Evolutionary conservation across 2,888 invertebrate genomes (phyloP).

Genomic region (Tipula lateralis): DNA sequence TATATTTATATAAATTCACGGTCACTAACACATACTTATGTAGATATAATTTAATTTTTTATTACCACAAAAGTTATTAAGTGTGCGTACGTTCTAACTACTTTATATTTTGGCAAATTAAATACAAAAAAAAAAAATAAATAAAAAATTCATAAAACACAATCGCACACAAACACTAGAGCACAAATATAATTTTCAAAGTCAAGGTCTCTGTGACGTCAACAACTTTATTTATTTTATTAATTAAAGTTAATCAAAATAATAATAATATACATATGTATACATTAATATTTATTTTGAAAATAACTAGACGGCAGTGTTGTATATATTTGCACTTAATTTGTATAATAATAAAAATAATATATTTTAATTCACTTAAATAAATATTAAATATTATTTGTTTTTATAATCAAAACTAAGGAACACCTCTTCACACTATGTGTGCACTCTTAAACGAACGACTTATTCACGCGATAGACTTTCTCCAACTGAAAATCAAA

Average conservation of each 20-base stretch:
- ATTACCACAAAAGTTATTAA: neutral
- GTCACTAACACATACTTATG: neutral
- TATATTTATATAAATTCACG: neutral
- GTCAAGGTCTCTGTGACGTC: conserved; percentile 27
- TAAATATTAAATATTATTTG: neutral
- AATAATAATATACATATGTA: neutral
- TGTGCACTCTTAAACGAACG: neutral
- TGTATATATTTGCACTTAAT: neutral
- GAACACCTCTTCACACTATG: neutral
- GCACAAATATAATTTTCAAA: conserved; percentile 14
- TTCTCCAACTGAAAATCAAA: conserved; percentile 27
- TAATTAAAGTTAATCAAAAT: conserved; percentile 4
- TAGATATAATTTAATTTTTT: neutral
- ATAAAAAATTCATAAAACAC: neutral
- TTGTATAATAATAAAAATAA: neutral
- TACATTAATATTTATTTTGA: neutral
- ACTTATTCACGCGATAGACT: conserved; percentile 29
- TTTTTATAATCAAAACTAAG: neutral
- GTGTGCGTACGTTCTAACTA: neutral
- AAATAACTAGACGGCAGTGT: neutral
- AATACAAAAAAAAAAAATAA: neutral
- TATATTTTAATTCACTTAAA: neutral
- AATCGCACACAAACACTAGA: conserved; percentile 6
- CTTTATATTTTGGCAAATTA: conserved; percentile 27
- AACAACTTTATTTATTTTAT: conserved; percentile 20